Base-by-base conservation (phyloP, 2,888 invertebrate species). In the Parelbella ahira region DNA sequence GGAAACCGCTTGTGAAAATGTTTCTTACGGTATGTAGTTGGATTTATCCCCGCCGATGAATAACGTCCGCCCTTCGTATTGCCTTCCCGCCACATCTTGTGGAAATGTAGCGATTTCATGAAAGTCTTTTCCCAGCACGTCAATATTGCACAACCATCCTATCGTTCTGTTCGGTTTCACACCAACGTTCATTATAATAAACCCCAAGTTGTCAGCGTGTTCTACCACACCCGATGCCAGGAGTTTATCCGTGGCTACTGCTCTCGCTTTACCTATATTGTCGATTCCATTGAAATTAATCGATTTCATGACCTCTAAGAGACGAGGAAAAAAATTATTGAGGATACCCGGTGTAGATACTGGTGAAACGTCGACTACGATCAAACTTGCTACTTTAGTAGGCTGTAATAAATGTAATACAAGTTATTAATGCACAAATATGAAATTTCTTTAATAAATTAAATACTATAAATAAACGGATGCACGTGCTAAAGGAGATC, bases 281-380 rank as follows among this genome's bases (percentile, higher is more conserved):
- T 89, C 58, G 4, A 84, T 63, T 1, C 80, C 72, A 0, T 90
- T 78, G 25, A 94, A 78, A 4, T 83, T 58, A 0, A 93, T 69
- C 0, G 70, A 58, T 43, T 80, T 76, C 90, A 97, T 90, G 0
- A 90, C 89, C 9, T 67, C 54, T n/a, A 79, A 51, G 1, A 80
- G 56, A 5, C 51, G 51, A 1, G 89, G 81, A 43, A 96, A 91
- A 54, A 91, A 88, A 2, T 74, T 60, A 7, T 84, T 82, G 1
- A 86, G 65, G 3, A 84, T 82, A 0, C 88, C 80, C 38, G 90
- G 89, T 0, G 81, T 79, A 11, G 88, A 79, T 1, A 90, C 60
- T 0, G 93, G 93, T 0, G 92, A 91, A 54, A 93, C 91, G 58
- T 94, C 94, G 8, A 91, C 91, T 2, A 92, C 88, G n/a, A 93